phyloP scores from a whole-genome alignment of 2,113 vertebrate species.

The Percina caprodes region DNA sequence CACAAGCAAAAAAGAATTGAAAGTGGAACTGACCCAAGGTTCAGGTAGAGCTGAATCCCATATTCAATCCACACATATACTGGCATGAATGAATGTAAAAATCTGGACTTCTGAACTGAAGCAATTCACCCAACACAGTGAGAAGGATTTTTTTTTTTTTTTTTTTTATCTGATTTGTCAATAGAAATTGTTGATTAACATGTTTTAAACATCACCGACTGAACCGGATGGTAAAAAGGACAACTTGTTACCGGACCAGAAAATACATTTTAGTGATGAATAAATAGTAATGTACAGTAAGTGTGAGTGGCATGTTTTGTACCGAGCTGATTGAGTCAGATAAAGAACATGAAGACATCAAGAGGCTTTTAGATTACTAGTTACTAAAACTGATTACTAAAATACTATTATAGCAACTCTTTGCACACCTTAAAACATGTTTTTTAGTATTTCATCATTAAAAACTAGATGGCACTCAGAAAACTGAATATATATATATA shows the following conservation, averaged over 20 bases:
- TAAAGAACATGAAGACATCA: conserved; percentile 28
- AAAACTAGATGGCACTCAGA: too few relatives aligned
- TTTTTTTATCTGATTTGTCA: background rate
- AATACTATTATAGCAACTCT: too few relatives aligned
- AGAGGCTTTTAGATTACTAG: conserved; percentile 53
- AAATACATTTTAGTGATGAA: background rate
- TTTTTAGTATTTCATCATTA: too few relatives aligned
- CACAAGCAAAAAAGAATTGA: background rate
- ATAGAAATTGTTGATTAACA: background rate
- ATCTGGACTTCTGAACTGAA: background rate
- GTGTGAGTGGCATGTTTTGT: background rate
- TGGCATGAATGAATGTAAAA: background rate
- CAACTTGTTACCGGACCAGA: background rate
- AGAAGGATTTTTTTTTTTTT: background rate
- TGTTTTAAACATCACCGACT: background rate
- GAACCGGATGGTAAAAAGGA: background rate
- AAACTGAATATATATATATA: too few relatives aligned
- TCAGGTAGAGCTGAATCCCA: background rate
- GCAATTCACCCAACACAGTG: too few relatives aligned
- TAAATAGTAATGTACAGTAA: background rate
- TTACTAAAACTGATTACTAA: too few relatives aligned
- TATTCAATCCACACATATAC: background rate
- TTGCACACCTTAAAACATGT: too few relatives aligned
- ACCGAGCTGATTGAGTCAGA: background rate
- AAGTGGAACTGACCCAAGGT: background rate